Evolutionary conservation across 1,140 invertebrate species (phyloP).

Genomic region (Atta texana): DNA sequence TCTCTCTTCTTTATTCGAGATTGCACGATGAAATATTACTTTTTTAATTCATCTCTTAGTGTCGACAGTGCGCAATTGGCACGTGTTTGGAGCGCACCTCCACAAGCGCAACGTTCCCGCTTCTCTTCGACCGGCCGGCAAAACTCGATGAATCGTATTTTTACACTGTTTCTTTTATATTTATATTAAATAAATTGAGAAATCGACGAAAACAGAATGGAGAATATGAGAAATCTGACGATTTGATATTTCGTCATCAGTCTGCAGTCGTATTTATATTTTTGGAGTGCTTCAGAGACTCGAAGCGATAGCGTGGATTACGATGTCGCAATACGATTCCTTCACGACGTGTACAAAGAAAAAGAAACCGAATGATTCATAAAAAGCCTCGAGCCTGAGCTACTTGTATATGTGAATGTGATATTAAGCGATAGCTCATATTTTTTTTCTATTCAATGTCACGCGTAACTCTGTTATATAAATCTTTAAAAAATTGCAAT

Average conservation of each 20-base stretch:
- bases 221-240: neutral
- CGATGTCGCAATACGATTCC: constrained; percentile 10
- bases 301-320: neutral
- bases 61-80: neutral
- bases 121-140: constrained; percentile 32
- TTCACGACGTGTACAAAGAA: neutral
- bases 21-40: neutral
- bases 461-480: neutral
- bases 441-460: neutral
- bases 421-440: constrained; percentile 11
- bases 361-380: constrained; percentile 39
- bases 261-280: neutral
- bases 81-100: constrained; percentile 40
- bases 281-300: neutral
- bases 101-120: constrained; percentile 32
- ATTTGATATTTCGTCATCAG: neutral
- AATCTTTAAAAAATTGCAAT: neutral
- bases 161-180: neutral
- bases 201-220: neutral
- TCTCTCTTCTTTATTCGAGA: neutral
- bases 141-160: neutral
- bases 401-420: neutral
- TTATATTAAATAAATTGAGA: neutral
- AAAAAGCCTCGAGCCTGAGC: neutral
- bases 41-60: neutral